Evolutionary conservation across 2,888 invertebrate genomes (phyloP), one percentile per base, ranked within the genome.

Genomic region (Chloromyia formosa): DNA sequence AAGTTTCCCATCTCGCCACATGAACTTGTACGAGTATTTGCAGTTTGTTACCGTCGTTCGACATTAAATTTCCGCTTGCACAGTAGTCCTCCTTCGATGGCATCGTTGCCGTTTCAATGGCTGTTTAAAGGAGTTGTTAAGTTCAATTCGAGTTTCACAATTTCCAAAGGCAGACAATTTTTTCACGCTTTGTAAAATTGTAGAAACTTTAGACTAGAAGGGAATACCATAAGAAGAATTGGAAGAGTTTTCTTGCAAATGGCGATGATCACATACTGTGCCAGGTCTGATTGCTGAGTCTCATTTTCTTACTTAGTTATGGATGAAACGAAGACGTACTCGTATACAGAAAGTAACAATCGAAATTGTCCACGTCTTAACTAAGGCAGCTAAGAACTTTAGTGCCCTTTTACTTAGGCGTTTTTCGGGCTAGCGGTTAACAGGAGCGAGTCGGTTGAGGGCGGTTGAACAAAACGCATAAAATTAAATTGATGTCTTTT

Each of bases 121-220:
- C 22, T 66, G 66, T 66, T 66, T 66, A 45, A 66, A 66, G 22
- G 66, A 66, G 49, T 66, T 66, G 66, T 49, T 18, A 45, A 66
- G 66, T 66, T 66, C 66, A 49, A 66, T 66, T 66, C 35, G 49
- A 66, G 72, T 72, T 75, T 56, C 40, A 20, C 60, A 27, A 40
- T 75, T 68, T 73, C 66, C 72, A 68, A 73, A 68, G 73, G 73
- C 73, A 73, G 75, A 66, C 75, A 45, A 66, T 73, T 75, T 75
- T 75, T 73, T 75, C 75, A 68, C 49, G 68, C 71, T 58, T 56
- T 18, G 40, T 14, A 66, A 12, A 66, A 49, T 35, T 9, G 22
- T 1, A 35, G 45, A 66, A 66, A 66, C 49, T 22, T 22, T 18
- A 9, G 1, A 23, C 45, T 45, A 1, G 14, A 35, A 35, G 22